These are phyloP conservation scores for Selenia dentaria DNA, from an alignment of 2,888 invertebrate genomes.

Conservation along the genomic window DNA sequence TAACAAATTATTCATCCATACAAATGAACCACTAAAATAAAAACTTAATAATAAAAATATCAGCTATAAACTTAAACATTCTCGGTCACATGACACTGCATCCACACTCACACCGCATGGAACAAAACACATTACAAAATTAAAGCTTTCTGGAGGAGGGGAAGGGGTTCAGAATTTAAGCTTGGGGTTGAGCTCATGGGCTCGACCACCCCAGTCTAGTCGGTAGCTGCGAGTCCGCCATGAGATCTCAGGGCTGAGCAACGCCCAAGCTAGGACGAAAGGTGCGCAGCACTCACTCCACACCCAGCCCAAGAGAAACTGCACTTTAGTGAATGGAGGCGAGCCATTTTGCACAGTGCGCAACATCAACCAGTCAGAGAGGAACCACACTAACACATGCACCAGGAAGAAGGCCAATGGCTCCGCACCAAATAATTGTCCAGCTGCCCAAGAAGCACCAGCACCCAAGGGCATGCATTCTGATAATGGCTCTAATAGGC, in stretches of 20 bases:
- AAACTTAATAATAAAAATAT: constrained; percentile 62
- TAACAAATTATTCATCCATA: constrained; percentile 54
- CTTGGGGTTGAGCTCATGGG: constrained; percentile 93
- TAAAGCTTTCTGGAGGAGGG: constrained; percentile 67
- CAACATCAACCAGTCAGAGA: constrained; percentile 97
- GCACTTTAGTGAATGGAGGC: constrained; percentile 96
- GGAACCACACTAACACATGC: constrained; percentile 97
- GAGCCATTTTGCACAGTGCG: constrained; percentile 96
- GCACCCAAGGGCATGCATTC: constrained; percentile 97
- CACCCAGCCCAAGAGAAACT: constrained; percentile 97
- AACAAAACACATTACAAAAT: constrained; percentile 60
- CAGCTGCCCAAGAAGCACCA: constrained; percentile 95
- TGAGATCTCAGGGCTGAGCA: constrained; percentile 94
- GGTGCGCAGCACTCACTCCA: constrained; percentile 96
- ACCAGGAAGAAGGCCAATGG: constrained; percentile 96
- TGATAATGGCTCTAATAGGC: constrained; percentile 96
- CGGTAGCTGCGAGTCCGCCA: constrained; percentile 97
- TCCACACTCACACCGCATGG: constrained; percentile 39
- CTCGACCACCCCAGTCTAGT: constrained; percentile 97
- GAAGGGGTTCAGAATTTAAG: constrained; percentile 84
- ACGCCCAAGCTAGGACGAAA: constrained; percentile 93
- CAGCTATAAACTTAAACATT: constrained; percentile 50
- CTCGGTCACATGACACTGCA: constrained; percentile 45
- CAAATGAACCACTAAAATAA: constrained; percentile 54
- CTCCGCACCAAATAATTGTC: constrained; percentile 93